Evolutionary conservation across 1,140 invertebrate genomes (phyloP), one percentile per base, ranked within the genome.

Genomic region (Drosophila fuyamai): DNA sequence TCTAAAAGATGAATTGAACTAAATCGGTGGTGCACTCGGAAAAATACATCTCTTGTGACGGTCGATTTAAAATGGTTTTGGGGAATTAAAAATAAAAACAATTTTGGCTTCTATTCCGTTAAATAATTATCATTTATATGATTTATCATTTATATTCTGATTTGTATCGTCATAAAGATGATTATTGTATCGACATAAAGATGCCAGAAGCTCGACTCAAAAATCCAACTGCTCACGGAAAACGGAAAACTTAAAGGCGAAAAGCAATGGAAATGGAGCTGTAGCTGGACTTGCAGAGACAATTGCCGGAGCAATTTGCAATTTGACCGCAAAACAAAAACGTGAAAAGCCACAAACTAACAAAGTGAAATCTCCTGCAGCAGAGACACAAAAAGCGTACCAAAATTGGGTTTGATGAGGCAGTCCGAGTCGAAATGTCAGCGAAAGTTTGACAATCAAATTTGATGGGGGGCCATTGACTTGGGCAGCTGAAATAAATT

Each of bases 291-390:
- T 70, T 14, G 41, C 62, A 59, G 67, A 77, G 63, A 84, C 79
- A 63, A 81, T 71, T 76, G 54, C 40, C 80, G 59, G 62, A 54
- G 46, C 76, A 86, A 89, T 86, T 86, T 88, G 57, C 82, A 79
- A 86, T 79, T 88, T 88, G 84, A 89, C 83, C 83, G 84, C 83
- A 88, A 89, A 85, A 78, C 65, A 47, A 83, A 48, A 76, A 88
- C 79, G 81, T 73, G 65, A 81, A 76, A 60, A 53, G 65, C 47
- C 57, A 43, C 46, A 44, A 68, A 36, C 61, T 48, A 54, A 55
- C 61, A 68, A 81, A 85, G 82, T 84, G 81, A 84, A 84, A 84
- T 84, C 81, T 53, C 65, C 48, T 55, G 18, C 54, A 48, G 41
- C 70, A 76, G 59, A 73, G 67, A 81, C 67, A 80, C 36, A 84